These are phyloP conservation scores for Epirrhoe alternata DNA, from an alignment of 2,888 invertebrate genomes.

Conservation along the genomic window DNA sequence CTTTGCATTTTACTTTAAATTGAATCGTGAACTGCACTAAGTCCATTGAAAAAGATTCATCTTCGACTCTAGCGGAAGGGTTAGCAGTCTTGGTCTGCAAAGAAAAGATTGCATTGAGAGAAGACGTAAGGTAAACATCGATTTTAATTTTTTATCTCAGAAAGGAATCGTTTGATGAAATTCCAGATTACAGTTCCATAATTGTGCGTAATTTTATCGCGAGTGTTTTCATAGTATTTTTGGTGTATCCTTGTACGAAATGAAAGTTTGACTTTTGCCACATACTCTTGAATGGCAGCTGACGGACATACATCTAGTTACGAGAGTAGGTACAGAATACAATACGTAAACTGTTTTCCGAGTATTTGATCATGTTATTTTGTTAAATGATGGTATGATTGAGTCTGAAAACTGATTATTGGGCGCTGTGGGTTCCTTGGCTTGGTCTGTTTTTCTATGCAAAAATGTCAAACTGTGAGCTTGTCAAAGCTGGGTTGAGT, in stretches of 20 bases:
- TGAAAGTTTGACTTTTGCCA: slow-evolving; percentile 86
- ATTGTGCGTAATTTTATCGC: slow-evolving; percentile 58
- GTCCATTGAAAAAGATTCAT: slow-evolving; percentile 79
- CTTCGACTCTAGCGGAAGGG: slow-evolving; percentile 80
- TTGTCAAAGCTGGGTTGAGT: slow-evolving; percentile 84
- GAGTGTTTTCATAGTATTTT: slow-evolving; percentile 82
- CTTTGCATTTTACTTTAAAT: slow-evolving; percentile 84
- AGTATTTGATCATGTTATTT: slow-evolving; percentile 61
- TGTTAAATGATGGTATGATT: slow-evolving; percentile 53
- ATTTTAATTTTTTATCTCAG: slow-evolving; percentile 80
- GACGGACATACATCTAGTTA: slow-evolving; percentile 81
- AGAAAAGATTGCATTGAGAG: slow-evolving; percentile 84
- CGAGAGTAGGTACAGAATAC: slow-evolving; percentile 73
- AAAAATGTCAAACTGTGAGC: slow-evolving; percentile 81
- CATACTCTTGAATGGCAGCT: slow-evolving; percentile 86
- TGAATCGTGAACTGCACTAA: slow-evolving; percentile 81
- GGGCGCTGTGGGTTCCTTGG: slow-evolving; percentile 60
- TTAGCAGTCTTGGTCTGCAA: slow-evolving; percentile 83
- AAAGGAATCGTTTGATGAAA: slow-evolving; percentile 70
- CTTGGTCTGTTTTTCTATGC: slow-evolving; percentile 74
- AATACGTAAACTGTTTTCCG: slow-evolving; percentile 69
- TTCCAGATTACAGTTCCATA: slow-evolving; percentile 56
- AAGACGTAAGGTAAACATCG: slow-evolving; percentile 86
- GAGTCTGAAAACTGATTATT: slow-evolving; percentile 55
- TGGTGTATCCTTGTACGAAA: slow-evolving; percentile 84